phyloP scores from a whole-genome alignment of 2,113 vertebrate genomes.

The Pelodiscus sinensis region DNA sequence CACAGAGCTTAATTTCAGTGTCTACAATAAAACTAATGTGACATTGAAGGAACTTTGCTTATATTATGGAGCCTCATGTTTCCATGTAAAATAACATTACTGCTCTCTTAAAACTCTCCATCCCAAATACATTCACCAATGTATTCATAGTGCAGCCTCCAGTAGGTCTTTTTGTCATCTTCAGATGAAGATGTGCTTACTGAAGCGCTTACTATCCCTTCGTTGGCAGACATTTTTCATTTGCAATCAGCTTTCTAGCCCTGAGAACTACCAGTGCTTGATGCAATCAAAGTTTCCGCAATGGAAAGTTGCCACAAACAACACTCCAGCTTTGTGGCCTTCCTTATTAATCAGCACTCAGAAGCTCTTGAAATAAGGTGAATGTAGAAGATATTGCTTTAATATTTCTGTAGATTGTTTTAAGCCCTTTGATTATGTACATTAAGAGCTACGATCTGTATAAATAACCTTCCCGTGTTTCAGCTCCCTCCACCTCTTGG shows the following conservation, averaged over 20 bases:
- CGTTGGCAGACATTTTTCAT: constrained; percentile 18
- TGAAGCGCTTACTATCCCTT: neutral
- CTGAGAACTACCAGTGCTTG: constrained; percentile 10
- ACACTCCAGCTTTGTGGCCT: constrained; percentile 41
- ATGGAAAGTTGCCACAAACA: constrained; percentile 35
- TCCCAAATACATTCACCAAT: neutral
- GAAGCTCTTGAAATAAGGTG: constrained; percentile 71
- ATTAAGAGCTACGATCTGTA: constrained; percentile 64
- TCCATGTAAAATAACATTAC: neutral
- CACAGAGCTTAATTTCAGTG: neutral
- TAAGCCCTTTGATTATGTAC: constrained; percentile 47
- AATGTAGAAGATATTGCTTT: constrained; percentile 64
- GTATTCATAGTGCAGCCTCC: neutral
- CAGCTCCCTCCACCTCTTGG: constrained; percentile 14
- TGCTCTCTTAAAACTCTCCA: neutral
- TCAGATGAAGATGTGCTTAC: neutral
- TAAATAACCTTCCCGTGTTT: constrained; percentile 70
- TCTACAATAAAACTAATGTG: neutral
- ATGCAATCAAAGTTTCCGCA: constrained; percentile 15
- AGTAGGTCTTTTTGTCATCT: neutral
- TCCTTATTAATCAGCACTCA: constrained; percentile 49
- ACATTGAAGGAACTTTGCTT: neutral
- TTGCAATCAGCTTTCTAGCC: constrained; percentile 34
- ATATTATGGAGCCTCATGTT: neutral
- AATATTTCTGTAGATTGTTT: constrained; percentile 38